These are phyloP conservation scores for Alosa sapidissima DNA, from an alignment of 2,797 vertebrate species.

Conservation along the genomic window DNA sequence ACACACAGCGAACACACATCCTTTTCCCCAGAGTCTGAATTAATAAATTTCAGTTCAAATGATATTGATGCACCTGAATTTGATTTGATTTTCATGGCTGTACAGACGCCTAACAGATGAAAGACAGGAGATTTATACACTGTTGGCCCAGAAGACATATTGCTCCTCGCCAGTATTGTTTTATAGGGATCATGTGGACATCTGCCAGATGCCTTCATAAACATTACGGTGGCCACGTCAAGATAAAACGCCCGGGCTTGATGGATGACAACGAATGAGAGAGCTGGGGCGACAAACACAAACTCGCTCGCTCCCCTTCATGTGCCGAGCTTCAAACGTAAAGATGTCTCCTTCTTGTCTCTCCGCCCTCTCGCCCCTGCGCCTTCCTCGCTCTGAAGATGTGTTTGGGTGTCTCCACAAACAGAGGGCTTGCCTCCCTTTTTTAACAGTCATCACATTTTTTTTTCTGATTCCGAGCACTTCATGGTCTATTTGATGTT, in stretches of 20 bases:
- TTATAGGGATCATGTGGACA: slow-evolving; percentile 22
- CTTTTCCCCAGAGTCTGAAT: neutral
- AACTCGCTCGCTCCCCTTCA: neutral
- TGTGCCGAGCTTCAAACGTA: neutral
- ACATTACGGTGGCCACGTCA: neutral
- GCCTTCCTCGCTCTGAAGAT: neutral
- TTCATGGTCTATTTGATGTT: slow-evolving; percentile 76
- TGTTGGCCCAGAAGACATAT: slow-evolving; percentile 9
- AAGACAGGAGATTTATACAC: neutral
- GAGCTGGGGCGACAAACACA: slow-evolving; percentile 12
- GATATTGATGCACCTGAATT: slow-evolving; percentile 17
- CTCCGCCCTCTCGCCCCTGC: slow-evolving; percentile 13
- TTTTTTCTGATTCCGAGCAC: slow-evolving; percentile 65
- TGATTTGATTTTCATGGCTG: slow-evolving; percentile 19
- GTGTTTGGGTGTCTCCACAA: slow-evolving; percentile 64
- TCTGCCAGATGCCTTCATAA: slow-evolving; percentile 23
- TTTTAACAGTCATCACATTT: slow-evolving; percentile 71
- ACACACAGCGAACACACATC: neutral
- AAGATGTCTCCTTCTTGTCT: neutral
- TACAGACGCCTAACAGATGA: slow-evolving; percentile 15
- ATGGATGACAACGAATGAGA: neutral
- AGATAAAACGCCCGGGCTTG: neutral
- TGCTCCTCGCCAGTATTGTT: slow-evolving; percentile 18
- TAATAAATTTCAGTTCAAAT: slow-evolving; percentile 3
- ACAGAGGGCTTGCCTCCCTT: slow-evolving; percentile 63